These are phyloP conservation scores for Archips crataeganus DNA, from an alignment of 2,888 invertebrate genomes.

Conservation along the genomic window DNA sequence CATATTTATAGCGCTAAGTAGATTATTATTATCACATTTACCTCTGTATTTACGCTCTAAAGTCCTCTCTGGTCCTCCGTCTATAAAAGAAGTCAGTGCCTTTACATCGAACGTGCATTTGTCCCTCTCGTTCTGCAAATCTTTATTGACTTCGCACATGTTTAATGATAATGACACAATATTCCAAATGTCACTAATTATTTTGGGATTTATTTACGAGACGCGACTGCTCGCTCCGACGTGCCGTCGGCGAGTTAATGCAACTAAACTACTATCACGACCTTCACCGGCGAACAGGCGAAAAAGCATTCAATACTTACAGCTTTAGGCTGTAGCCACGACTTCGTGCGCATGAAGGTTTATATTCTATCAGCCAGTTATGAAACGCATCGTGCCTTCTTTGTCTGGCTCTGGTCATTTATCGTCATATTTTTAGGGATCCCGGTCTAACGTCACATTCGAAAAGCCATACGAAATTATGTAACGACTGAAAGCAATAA, in stretches of 20 bases:
- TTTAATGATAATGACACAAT: not conserved
- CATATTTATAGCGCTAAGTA: not conserved
- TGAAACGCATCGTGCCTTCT: no score
- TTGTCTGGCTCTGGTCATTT: no score
- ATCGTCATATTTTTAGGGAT: no score
- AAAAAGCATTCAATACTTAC: no score
- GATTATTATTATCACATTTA: constrained; percentile 43
- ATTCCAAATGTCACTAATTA: not conserved
- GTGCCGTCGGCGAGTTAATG: not conserved
- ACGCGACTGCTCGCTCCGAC: not conserved
- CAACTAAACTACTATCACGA: no score
- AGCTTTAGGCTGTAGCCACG: no score
- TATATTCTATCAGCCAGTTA: no score
- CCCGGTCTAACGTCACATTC: no score
- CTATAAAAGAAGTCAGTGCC: constrained; percentile 91
- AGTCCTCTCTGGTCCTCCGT: constrained; percentile 90
- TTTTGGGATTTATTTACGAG: not conserved
- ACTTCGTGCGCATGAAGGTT: no score
- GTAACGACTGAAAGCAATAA: no score
- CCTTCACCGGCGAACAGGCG: no score
- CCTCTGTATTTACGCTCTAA: constrained; percentile 84
- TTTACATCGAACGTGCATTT: constrained; percentile 89
- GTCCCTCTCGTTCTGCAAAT: constrained; percentile 89
- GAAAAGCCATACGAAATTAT: no score
- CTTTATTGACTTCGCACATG: constrained; percentile 85